A percentile compares a stretch with the other conserved stretches of the same genome.
Conservation (phyloP, 2,113 vertebrate genomes). For the Pseudopodoces humilis region DNA sequence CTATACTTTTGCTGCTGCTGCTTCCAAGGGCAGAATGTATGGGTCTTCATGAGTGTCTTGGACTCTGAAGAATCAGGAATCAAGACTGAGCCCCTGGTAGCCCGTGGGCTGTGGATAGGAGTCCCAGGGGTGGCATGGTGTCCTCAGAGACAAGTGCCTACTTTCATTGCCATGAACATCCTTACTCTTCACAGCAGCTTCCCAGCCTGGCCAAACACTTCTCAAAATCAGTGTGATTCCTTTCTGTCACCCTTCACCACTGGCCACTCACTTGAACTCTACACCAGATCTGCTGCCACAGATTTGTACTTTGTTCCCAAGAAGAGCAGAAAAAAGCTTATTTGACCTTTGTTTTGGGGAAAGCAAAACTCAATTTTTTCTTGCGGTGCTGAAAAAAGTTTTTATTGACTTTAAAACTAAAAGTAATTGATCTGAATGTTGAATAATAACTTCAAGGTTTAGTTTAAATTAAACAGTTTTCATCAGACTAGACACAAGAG, state of each 20-base stretch:
- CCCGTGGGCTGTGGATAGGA: not conserved
- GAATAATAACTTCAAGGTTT: not conserved
- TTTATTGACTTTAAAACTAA: not conserved
- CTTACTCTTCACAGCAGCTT: not conserved
- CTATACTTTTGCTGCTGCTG: not conserved
- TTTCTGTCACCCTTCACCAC: not conserved
- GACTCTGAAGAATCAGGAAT: not conserved
- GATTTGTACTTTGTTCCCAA: not conserved
- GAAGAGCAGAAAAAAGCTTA: not conserved
- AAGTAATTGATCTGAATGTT: constrained; percentile 12
- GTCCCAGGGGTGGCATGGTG: not conserved
- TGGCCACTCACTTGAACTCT: not conserved
- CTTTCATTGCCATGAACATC: not conserved
- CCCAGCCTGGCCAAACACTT: not conserved
- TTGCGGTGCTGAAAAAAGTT: not conserved
- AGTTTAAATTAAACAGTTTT: constrained; percentile 1
- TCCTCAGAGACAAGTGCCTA: not conserved
- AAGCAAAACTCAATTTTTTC: not conserved
- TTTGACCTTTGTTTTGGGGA: not conserved
- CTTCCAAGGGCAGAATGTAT: not conserved
- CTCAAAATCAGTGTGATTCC: not conserved
- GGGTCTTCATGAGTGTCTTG: not conserved
- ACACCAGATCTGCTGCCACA: not conserved
- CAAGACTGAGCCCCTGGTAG: not conserved
- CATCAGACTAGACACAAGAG: not conserved